Evolutionary conservation across 2,888 invertebrate species (phyloP), one percentile per base, ranked within the genome.

Genomic region (Heliconius hortense): DNA sequence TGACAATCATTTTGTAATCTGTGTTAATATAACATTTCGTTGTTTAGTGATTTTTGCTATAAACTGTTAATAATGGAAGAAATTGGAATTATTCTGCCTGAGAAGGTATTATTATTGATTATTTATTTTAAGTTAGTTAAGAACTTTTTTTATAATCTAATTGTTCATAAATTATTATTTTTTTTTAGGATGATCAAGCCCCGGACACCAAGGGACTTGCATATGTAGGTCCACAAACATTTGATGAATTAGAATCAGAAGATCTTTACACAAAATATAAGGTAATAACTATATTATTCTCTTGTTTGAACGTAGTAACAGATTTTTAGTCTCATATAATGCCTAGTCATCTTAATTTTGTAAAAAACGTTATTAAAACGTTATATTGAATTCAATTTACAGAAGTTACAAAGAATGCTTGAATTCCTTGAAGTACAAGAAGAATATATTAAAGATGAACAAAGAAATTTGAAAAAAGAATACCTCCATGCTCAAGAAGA

Each of bases 361-460:
- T 8, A n/a, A n/a, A n/a, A n/a, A n/a, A n/a, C n/a, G n/a, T n/a
- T n/a, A n/a, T n/a, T n/a, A n/a, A n/a, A n/a, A n/a, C n/a, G 15
- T 15, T 43, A 8, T 39, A n/a, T 43, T 15, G 24, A 39, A 39
- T n/a, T 66, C 15, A 66, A 69, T 11, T 83, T 80, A 18, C 86
- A 98, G 97, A 99, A 99, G 96, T 94, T 99, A 26, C 98, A 99
- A 92, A 96, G 98, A 80, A 98, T 99, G 94, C 91, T 99, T 35
- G 99, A 99, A 89, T 99, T 99, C 89, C 94, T 99, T 15, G 98
- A 99, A 89, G 99, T 99, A 0, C 99, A 99, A 94, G 99, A 99
- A 88, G 99, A 99, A 85, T 99, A 99, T 88, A 99, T 99, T 74
- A 99, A 99, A 92, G 99, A 99, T 95, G 99, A 99, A 92, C 99